Conservation (phyloP, 2,113 vertebrate species). For the Catharus minimus region DNA sequence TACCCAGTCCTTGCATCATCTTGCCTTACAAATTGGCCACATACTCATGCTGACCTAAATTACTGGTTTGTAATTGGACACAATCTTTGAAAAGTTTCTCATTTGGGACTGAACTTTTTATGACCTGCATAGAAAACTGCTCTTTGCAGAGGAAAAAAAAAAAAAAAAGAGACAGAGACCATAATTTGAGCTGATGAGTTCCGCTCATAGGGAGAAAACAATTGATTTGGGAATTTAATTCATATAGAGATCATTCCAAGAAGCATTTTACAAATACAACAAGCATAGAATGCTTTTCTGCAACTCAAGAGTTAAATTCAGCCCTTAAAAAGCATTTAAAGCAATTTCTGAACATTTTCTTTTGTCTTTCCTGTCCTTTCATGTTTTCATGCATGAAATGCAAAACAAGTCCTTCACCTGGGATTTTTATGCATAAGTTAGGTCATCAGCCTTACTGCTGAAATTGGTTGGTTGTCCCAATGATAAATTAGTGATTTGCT, state of each 20-base stretch:
- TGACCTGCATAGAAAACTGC: constrained; percentile 7
- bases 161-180: too few relatives aligned
- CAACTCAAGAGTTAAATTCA: not conserved
- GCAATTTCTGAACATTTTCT: not conserved
- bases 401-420: not conserved
- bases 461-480: not conserved
- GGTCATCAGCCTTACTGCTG: not conserved
- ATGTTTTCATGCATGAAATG: not conserved
- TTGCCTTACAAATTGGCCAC: constrained; percentile 24
- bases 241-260: not conserved
- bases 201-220: not conserved
- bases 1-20: constrained; percentile 15
- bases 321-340: not conserved
- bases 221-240: not conserved
- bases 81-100: constrained; percentile 20
- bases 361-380: not conserved
- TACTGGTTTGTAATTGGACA: constrained; percentile 37
- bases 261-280: not conserved
- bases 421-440: not conserved
- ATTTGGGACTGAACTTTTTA: constrained; percentile 47
- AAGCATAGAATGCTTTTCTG: not conserved
- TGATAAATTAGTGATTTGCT: not conserved
- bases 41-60: constrained; percentile 33
- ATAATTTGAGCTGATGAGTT: not conserved
- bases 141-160: not conserved